Evolutionary conservation across 2,797 vertebrate species (phyloP).

Genomic region (Sandelia bainsii): DNA sequence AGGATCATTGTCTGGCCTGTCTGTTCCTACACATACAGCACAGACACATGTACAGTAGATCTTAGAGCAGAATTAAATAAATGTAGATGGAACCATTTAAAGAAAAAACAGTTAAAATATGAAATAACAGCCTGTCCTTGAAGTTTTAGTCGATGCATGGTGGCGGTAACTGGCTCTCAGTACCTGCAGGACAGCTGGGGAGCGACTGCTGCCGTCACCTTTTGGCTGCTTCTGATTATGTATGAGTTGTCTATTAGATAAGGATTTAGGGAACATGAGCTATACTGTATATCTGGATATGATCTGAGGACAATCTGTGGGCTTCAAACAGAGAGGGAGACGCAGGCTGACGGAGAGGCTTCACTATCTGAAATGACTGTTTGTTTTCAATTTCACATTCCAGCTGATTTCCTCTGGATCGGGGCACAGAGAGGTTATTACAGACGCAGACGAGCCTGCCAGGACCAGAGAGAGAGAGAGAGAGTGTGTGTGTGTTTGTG

Average conservation of each 20-base stretch:
- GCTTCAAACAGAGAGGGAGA: constrained; percentile 59
- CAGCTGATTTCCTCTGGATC: constrained; percentile 75
- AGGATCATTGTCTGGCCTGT: too few relatives aligned
- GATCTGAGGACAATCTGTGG: constrained; percentile 65
- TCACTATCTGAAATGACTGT: constrained; percentile 82
- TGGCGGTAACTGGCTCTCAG: not conserved
- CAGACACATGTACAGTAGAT: too few relatives aligned
- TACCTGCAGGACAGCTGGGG: constrained; percentile 29
- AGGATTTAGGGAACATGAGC: constrained; percentile 69
- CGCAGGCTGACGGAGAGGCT: constrained; percentile 49
- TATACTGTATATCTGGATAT: constrained; percentile 61
- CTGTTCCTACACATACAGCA: too few relatives aligned
- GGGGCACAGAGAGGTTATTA: constrained; percentile 73
- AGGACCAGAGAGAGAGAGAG: not conserved
- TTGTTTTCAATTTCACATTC: constrained; percentile 87
- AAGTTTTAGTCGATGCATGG: constrained; percentile 4
- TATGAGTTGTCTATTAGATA: constrained; percentile 69
- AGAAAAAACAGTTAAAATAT: too few relatives aligned
- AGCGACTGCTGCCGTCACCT: constrained; percentile 20
- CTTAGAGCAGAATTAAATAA: too few relatives aligned
- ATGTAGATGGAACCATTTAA: too few relatives aligned
- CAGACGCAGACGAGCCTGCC: constrained; percentile 68
- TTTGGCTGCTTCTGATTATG: constrained; percentile 55
- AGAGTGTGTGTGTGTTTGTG: constrained; percentile 29
- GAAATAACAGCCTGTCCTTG: not conserved